These are phyloP conservation scores for Autographa gamma DNA, from an alignment of 2,888 invertebrate species.

Conservation along the genomic window DNA sequence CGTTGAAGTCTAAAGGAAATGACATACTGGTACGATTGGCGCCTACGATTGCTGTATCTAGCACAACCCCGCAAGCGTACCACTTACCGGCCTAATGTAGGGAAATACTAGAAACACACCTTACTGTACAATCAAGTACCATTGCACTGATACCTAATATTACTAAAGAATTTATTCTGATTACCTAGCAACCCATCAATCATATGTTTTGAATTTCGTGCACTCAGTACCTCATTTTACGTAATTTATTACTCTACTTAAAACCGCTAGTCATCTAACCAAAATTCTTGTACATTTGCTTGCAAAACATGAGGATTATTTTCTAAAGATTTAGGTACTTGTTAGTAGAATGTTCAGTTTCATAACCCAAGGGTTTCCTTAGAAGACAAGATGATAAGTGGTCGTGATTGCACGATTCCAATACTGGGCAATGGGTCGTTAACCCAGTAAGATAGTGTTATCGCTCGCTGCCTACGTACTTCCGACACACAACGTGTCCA, in stretches of 20 bases:
- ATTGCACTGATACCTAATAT: not conserved
- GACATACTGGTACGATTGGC: not conserved
- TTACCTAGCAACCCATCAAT: not conserved
- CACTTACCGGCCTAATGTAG: not conserved
- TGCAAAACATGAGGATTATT: slow-evolving; percentile 7
- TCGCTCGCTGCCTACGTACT: slow-evolving; percentile 85
- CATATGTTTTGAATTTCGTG: not conserved
- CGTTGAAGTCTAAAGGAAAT: not conserved
- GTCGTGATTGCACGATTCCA: slow-evolving; percentile 81
- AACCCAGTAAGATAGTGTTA: slow-evolving; percentile 85
- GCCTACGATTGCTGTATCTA: not conserved
- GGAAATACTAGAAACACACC: not conserved
- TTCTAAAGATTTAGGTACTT: slow-evolving; percentile 2
- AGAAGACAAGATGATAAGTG: slow-evolving; percentile 77
- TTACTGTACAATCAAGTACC: not conserved
- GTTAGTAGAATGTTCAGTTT: slow-evolving; percentile 28
- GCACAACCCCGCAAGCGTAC: not conserved
- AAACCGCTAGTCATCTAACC: not conserved
- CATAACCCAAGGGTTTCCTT: slow-evolving; percentile 52
- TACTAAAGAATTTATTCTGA: not conserved
- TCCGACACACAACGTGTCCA: slow-evolving; percentile 63
- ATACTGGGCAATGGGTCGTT: slow-evolving; percentile 84
- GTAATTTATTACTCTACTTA: not conserved
- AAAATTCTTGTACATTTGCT: not conserved
- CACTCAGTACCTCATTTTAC: not conserved